Conservation (phyloP, 2,113 vertebrate species). For the Nanorana parkeri region DNA sequence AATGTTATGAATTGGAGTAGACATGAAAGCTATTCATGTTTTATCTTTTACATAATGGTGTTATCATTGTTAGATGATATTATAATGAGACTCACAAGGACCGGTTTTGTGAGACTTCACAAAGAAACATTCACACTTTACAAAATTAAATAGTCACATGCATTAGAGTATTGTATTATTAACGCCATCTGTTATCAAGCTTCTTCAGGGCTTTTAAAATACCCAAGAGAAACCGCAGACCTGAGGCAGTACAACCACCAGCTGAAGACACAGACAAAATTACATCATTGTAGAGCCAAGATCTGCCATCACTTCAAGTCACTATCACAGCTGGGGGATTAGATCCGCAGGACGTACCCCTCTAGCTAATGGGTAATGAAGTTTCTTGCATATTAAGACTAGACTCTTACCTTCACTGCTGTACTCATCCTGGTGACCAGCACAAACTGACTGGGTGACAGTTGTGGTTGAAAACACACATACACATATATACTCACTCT, state of each 20-base stretch:
- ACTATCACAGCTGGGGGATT: background rate
- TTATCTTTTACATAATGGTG: too few relatives aligned
- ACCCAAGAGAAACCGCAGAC: constrained; percentile 12
- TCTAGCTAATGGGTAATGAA: background rate
- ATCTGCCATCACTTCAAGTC: background rate
- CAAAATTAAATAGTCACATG: background rate
- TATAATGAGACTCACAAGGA: too few relatives aligned
- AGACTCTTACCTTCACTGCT: too few relatives aligned
- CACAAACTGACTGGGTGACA: too few relatives aligned
- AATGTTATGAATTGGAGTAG: too few relatives aligned
- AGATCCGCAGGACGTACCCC: background rate
- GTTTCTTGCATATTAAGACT: too few relatives aligned
- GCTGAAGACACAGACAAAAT: background rate
- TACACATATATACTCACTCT: too few relatives aligned
- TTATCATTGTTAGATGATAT: too few relatives aligned
- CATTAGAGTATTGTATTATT: constrained; percentile 19
- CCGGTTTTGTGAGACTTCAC: background rate
- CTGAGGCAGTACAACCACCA: background rate
- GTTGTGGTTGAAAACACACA: too few relatives aligned
- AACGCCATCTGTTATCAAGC: constrained; percentile 18
- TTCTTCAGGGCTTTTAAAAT: background rate
- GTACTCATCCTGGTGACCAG: too few relatives aligned
- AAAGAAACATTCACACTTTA: background rate
- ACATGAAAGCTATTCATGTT: too few relatives aligned
- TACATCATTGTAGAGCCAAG: background rate